These are phyloP conservation scores for Chymomyza caudatula DNA, from an alignment of 2,888 invertebrate species.

Conservation along the genomic window DNA sequence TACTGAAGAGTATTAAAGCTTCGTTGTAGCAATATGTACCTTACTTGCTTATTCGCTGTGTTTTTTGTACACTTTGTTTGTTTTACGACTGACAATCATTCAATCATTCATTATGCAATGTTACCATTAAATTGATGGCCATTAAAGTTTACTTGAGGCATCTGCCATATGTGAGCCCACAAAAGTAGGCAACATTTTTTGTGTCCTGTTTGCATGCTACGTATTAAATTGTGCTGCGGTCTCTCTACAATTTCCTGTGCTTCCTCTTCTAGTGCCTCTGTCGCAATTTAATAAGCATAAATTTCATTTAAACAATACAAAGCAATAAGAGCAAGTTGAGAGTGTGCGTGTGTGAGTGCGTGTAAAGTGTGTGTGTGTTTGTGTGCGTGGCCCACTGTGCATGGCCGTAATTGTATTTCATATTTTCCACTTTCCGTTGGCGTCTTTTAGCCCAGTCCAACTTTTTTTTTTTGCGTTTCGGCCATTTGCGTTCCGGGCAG, in stretches of 20 bases:
- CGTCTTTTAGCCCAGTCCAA: background rate
- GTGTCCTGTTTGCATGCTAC: background rate
- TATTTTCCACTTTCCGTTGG: slow-evolving; percentile 35
- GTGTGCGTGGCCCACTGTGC: slow-evolving; percentile 11
- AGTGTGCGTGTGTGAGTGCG: slow-evolving; percentile 21
- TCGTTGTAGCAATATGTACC: no score
- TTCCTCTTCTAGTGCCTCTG: slow-evolving; percentile 9
- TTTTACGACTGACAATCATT: slow-evolving; percentile 29
- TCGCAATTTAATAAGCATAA: slow-evolving; percentile 66
- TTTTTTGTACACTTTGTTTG: background rate
- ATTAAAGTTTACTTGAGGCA: background rate
- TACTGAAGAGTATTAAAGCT: background rate
- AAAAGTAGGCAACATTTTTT: slow-evolving; percentile 18
- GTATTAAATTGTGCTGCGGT: background rate
- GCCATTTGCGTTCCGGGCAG: background rate
- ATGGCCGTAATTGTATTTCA: slow-evolving; percentile 55
- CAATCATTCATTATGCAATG: slow-evolving; percentile 39
- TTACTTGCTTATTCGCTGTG: background rate
- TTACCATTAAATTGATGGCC: background rate
- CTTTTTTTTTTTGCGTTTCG: slow-evolving; percentile 31
- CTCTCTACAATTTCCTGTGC: background rate
- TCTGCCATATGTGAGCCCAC: background rate
- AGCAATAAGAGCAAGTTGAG: slow-evolving; percentile 26
- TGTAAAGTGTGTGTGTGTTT: slow-evolving; percentile 18
- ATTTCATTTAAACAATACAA: slow-evolving; percentile 56